Percentiles rank a stretch among this genome's conserved stretches.
phyloP scores from a whole-genome alignment of 2,797 vertebrate species.

The Macrochelys suwanniensis region DNA sequence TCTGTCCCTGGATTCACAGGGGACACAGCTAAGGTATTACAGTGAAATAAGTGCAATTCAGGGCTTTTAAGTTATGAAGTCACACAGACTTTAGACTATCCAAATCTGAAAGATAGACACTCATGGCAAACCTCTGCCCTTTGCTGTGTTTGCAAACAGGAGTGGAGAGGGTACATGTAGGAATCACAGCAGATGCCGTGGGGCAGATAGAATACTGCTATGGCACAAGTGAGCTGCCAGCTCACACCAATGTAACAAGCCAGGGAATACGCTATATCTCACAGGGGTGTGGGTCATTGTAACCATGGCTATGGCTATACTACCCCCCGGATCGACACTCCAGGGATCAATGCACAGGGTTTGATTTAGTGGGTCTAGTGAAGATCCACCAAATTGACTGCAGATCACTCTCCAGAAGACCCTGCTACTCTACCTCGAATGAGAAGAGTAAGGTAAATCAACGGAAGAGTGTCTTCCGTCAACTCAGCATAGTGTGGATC shows the following conservation, averaged over 20 bases:
- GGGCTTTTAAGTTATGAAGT: not conserved
- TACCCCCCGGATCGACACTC: no score
- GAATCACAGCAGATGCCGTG: not conserved
- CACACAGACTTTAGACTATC: not conserved
- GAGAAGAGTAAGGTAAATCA: no score
- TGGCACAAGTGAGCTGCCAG: not conserved
- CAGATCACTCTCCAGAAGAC: no score
- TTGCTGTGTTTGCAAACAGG: not conserved
- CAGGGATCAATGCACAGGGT: no score
- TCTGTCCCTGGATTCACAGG: no score
- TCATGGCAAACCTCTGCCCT: not conserved
- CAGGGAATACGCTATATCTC: not conserved
- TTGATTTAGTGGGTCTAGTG: no score
- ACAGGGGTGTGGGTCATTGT: not conserved
- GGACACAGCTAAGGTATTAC: not conserved
- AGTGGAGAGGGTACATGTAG: not conserved
- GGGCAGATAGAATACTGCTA: not conserved
- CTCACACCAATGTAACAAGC: not conserved
- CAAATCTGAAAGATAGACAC: not conserved
- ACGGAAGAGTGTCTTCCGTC: no score
- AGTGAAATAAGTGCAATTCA: not conserved
- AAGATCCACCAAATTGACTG: no score
- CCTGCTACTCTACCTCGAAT: no score
- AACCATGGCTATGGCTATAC: not conserved
- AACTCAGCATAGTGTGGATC: no score